A percentile compares a stretch with the other conserved stretches of the same genome.
Evolutionary conservation across 2,888 invertebrate genomes (phyloP).

Genomic region (Exocentrus adspersus): DNA sequence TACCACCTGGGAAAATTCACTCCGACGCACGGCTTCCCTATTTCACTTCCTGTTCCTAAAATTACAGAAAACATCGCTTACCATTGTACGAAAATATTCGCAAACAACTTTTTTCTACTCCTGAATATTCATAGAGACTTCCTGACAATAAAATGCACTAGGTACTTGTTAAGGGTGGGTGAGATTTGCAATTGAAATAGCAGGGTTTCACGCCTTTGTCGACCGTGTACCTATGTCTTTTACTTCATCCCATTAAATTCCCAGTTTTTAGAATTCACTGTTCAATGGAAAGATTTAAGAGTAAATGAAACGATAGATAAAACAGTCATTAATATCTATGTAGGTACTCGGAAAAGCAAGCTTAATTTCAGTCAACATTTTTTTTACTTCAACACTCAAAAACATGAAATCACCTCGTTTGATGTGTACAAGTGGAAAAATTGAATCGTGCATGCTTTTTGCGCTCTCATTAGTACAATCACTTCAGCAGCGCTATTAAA

Average conservation of each 20-base stretch:
- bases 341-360: no score
- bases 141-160: background rate
- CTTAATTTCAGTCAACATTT: no score
- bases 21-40: no score
- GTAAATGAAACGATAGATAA: no score
- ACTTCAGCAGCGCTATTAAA: no score
- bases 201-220: conserved; percentile 1
- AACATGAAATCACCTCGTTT: no score
- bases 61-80: background rate
- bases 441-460: no score
- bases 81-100: background rate
- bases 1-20: no score
- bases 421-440: no score
- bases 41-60: background rate
- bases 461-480: no score
- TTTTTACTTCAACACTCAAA: no score
- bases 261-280: background rate
- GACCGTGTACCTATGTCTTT: background rate
- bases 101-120: background rate
- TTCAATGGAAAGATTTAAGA: background rate
- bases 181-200: conserved; percentile 13
- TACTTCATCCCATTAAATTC: background rate
- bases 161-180: background rate
- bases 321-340: no score
- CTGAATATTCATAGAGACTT: conserved; percentile 8